Evolutionary conservation across 2,888 invertebrate genomes (phyloP), one percentile per base, ranked within the genome.

Genomic region (Nymphalis c-album): DNA sequence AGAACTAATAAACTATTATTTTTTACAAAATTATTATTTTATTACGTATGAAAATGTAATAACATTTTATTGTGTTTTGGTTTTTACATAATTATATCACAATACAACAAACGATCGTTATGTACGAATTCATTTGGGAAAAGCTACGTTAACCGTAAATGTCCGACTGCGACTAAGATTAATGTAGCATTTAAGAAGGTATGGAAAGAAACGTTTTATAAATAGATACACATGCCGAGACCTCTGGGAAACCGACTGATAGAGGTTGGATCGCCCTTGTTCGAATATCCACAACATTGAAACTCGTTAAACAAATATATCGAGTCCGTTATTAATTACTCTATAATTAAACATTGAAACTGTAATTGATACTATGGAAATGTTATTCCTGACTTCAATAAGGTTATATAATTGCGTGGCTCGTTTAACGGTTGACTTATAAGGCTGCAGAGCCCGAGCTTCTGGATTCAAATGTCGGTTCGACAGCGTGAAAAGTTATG

Each of bases 181-280:
- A 57, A 57, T 57, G 57, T 57, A 57, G 57, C 57, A 18, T n/a
- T 57, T 57, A 57, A 57, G 57, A 40, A 18, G 35, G 57, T 57
- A 57, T 40, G 35, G 18, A 57, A 57, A 40, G 40, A 57, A 57
- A 57, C 18, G 57, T 40, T 40, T 26, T 26, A 57, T 26, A 57
- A 57, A 57, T 35, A 18, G 18, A 10, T 57, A 40, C 57, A 57
- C 57, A 35, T 40, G 18, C 31, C 53, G 26, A 26, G 31, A 17
- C 31, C 57, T 26, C 13, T 57, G 57, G 57, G 40, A 57, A 40
- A 57, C 18, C 13, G 10, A 57, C n/a, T 40, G 40, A 57, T 35
- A 35, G 40, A 18, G 57, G 35, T 57, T 35, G 57, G 26, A 57
- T 40, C 35, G 10, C n/a, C n/a, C 17, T 5, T 57, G 13, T 35